Evolutionary conservation across 2,797 vertebrate genomes (phyloP).

Genomic region (Siniperca scherzeri): DNA sequence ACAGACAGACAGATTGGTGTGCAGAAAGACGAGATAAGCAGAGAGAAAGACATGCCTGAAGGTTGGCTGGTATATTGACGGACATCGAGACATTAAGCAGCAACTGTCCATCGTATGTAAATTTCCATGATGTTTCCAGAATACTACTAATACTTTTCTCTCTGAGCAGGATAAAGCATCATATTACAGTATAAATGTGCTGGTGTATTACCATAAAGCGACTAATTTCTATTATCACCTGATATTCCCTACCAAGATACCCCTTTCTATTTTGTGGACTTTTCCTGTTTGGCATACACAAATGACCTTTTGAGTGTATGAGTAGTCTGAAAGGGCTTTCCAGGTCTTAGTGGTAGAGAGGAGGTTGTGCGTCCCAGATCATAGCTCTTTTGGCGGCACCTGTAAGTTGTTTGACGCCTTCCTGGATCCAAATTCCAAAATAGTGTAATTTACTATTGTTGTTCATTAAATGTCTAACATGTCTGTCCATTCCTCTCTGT

Average conservation of each 20-base stretch:
- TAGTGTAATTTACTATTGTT: too few species aligned
- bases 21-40: conserved; percentile 30
- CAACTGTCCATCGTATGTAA: background rate
- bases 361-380: background rate
- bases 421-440: background rate
- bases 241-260: background rate
- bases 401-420: background rate
- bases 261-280: background rate
- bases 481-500: too few species aligned
- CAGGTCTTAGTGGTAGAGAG: background rate
- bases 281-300: background rate
- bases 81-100: conserved; percentile 12
- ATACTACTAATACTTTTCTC: background rate
- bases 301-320: background rate
- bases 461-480: too few species aligned
- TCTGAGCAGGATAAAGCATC: background rate
- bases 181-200: background rate
- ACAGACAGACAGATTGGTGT: background rate
- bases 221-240: background rate
- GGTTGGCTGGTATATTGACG: conserved; percentile 13
- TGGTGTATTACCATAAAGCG: background rate
- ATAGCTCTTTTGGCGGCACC: background rate
- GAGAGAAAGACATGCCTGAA: conserved; percentile 19
- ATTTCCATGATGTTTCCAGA: background rate
- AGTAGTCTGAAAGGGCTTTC: background rate